Conservation (phyloP, 2,113 vertebrate species). For the Gymnorhina tibicen region DNA sequence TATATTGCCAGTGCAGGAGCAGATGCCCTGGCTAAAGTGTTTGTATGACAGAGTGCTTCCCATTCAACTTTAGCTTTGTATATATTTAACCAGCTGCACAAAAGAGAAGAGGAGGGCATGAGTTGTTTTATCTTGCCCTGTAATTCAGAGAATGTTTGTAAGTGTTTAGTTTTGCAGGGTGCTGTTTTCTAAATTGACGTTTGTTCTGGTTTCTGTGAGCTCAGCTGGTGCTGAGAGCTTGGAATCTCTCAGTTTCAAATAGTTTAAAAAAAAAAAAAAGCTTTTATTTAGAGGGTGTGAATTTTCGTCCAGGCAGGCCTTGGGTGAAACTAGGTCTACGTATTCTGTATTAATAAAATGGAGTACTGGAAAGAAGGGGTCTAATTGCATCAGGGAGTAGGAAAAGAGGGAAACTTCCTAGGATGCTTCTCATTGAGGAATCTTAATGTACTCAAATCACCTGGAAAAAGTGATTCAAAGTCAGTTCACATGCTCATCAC, state of each 20-base stretch:
- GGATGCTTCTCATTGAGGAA: slow-evolving; percentile 51
- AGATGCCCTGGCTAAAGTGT: slow-evolving; percentile 98
- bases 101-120: slow-evolving; percentile 62
- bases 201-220: slow-evolving; percentile 77
- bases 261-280: slow-evolving; percentile 61
- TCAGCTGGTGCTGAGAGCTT: slow-evolving; percentile 76
- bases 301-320: slow-evolving; percentile 90
- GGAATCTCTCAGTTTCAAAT: slow-evolving; percentile 73
- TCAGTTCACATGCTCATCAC: slow-evolving; percentile 34
- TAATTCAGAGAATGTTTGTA: slow-evolving; percentile 77
- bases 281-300: slow-evolving; percentile 73
- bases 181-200: slow-evolving; percentile 78
- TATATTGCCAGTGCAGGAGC: slow-evolving; percentile 98
- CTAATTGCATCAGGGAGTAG: slow-evolving; percentile 47
- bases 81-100: slow-evolving; percentile 80
- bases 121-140: slow-evolving; percentile 53
- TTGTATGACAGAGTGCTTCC: slow-evolving; percentile 88
- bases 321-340: slow-evolving; percentile 79
- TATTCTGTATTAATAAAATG: slow-evolving; percentile 52
- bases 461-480: slow-evolving; percentile 9
- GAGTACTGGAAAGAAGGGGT: slow-evolving; percentile 39
- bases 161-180: slow-evolving; percentile 75
- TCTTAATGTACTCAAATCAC: slow-evolving; percentile 38
- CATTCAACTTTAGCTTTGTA: slow-evolving; percentile 72
- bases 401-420: slow-evolving; percentile 43